These are phyloP conservation scores for Apodemus speciosus DNA, from an alignment of 2,113 vertebrate species.

Conservation along the genomic window DNA sequence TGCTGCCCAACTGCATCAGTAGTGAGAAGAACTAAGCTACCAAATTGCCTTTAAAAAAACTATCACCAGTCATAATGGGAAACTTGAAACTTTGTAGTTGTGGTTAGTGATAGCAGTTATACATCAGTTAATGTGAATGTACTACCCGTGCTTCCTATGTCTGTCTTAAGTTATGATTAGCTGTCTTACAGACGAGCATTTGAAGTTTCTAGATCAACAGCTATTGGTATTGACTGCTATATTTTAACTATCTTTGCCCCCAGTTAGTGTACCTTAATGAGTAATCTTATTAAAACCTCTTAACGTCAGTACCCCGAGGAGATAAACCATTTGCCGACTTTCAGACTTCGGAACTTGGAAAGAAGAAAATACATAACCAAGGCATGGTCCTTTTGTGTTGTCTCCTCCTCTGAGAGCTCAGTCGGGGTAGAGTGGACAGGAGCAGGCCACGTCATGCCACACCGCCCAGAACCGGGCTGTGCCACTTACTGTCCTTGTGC, in stretches of 20 bases:
- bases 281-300: conserved; percentile 50
- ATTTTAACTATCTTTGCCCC: conserved; percentile 51
- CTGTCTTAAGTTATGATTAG: conserved; percentile 56
- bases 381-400: neutral
- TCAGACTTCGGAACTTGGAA: conserved; percentile 26
- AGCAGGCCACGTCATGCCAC: conserved; percentile 1
- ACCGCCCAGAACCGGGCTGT: conserved; percentile 19
- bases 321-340: conserved; percentile 51
- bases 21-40: conserved; percentile 56
- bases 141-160: conserved; percentile 36
- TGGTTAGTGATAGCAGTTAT: conserved; percentile 45
- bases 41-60: conserved; percentile 68
- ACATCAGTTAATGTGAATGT: conserved; percentile 64
- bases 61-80: conserved; percentile 55
- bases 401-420: neutral
- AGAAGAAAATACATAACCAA: conserved; percentile 16
- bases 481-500: conserved; percentile 76
- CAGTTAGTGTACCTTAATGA: conserved; percentile 38
- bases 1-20: neutral
- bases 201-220: conserved; percentile 17
- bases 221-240: conserved; percentile 4
- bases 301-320: conserved; percentile 14
- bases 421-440: neutral
- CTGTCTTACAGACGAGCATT: conserved; percentile 33
- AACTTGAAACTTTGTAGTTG: conserved; percentile 72